These are phyloP conservation scores for Lasioglossum figueresi DNA, from an alignment of 2,888 invertebrate genomes.

Conservation along the genomic window DNA sequence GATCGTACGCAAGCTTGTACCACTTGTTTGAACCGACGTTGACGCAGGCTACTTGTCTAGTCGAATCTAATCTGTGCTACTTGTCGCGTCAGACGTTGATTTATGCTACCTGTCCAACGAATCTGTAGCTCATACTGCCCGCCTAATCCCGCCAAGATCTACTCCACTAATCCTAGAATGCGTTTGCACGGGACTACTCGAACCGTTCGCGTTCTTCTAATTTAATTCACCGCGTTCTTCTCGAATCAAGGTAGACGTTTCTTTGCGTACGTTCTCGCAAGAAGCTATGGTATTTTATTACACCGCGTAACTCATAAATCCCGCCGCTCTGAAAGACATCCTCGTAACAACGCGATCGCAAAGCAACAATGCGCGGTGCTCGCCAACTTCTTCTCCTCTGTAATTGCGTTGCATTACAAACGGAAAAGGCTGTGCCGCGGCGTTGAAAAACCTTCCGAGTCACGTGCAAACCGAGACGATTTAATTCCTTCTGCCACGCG, in stretches of 20 bases:
- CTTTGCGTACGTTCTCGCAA: neutral
- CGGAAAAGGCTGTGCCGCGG: neutral
- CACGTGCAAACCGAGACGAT: conserved; percentile 19
- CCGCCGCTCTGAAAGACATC: neutral
- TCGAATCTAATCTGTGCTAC: neutral
- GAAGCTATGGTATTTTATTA: neutral
- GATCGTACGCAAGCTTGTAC: neutral
- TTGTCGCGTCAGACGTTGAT: neutral
- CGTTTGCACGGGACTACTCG: neutral
- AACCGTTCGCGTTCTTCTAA: neutral
- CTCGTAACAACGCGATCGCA: neutral
- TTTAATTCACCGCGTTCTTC: neutral
- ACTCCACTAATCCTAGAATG: neutral
- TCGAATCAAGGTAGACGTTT: neutral
- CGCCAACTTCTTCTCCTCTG: neutral
- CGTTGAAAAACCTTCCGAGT: conserved; percentile 15
- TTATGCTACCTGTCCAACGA: neutral
- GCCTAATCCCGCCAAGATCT: neutral
- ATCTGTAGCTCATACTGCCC: neutral
- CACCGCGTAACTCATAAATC: neutral
- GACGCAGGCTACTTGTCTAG: neutral
- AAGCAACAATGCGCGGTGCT: neutral
- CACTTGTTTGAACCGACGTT: neutral
- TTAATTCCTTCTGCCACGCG: conserved; percentile 2
- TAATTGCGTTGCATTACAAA: conserved; percentile 10